These are phyloP conservation scores for Geococcyx californianus DNA, from an alignment of 2,113 vertebrate genomes.

Conservation along the genomic window DNA sequence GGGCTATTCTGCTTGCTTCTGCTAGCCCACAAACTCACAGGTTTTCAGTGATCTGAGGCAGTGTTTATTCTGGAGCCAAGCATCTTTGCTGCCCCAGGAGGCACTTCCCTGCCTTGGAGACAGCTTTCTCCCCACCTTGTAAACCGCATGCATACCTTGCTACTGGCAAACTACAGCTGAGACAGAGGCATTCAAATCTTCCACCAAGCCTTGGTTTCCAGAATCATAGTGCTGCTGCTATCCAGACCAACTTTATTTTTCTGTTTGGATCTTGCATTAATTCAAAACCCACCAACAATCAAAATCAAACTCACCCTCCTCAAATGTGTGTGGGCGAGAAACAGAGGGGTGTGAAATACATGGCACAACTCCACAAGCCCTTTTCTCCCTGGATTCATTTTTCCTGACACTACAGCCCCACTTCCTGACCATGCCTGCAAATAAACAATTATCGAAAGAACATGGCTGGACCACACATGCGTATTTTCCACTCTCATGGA, in stretches of 20 bases:
- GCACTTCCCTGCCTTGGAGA: background rate
- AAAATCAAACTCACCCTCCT: background rate
- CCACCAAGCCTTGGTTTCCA: background rate
- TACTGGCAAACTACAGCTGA: background rate
- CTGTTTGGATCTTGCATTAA: background rate
- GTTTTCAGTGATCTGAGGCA: background rate
- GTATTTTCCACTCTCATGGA: background rate
- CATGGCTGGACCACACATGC: conserved; percentile 27
- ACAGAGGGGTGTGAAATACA: background rate
- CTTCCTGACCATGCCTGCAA: background rate
- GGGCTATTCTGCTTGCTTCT: background rate
- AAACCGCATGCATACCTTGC: background rate
- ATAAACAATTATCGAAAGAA: conserved; percentile 21
- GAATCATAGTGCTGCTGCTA: background rate
- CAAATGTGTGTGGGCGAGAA: background rate
- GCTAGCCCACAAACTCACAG: accelerated
- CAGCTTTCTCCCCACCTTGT: background rate
- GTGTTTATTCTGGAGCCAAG: background rate
- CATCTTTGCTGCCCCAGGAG: background rate
- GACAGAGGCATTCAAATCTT: background rate
- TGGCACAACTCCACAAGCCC: background rate
- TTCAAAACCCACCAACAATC: conserved; percentile 3
- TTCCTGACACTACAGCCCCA: background rate
- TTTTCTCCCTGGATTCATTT: background rate
- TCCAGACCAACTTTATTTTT: background rate